Conservation (phyloP, 2,113 vertebrate species). For the Struthio camelus region DNA sequence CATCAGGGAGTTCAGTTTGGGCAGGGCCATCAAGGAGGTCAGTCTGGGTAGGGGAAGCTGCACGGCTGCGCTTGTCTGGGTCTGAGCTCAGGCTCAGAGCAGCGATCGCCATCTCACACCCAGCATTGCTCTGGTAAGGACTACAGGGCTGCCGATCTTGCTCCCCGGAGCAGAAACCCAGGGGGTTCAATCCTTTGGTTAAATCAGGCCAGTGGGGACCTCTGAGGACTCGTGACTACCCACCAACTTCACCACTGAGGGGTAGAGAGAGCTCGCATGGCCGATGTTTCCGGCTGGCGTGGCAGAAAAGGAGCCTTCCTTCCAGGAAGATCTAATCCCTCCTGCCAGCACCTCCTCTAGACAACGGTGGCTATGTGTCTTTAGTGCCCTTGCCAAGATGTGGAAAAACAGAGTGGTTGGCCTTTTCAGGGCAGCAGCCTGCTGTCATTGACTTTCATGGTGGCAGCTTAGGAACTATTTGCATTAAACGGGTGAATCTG, state of each 20-base stretch:
- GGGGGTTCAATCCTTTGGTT: not conserved
- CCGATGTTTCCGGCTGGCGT: too few relatives aligned
- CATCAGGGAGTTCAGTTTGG: not conserved
- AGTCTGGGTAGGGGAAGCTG: too few relatives aligned
- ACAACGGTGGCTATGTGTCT: too few relatives aligned
- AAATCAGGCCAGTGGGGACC: not conserved
- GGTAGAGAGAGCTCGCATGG: too few relatives aligned
- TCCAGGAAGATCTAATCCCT: not conserved
- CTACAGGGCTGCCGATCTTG: not conserved
- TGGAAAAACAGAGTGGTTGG: not conserved
- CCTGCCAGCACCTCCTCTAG: not conserved
- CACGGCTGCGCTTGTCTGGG: not conserved
- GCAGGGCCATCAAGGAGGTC: not conserved
- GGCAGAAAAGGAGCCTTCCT: not conserved
- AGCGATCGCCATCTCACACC: rapidly evolving
- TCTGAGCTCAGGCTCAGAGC: not conserved
- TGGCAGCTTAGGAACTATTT: not conserved
- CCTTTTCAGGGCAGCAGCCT: not conserved
- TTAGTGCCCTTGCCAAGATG: rapidly evolving
- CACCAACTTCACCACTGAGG: not conserved
- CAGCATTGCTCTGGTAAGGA: not conserved
- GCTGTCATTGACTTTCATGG: not conserved
- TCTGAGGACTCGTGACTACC: not conserved
- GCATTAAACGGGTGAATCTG: not conserved
- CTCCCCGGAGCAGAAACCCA: not conserved